These are phyloP conservation scores for Gopherus flavomarginatus DNA, from an alignment of 2,113 vertebrate species.

Conservation along the genomic window DNA sequence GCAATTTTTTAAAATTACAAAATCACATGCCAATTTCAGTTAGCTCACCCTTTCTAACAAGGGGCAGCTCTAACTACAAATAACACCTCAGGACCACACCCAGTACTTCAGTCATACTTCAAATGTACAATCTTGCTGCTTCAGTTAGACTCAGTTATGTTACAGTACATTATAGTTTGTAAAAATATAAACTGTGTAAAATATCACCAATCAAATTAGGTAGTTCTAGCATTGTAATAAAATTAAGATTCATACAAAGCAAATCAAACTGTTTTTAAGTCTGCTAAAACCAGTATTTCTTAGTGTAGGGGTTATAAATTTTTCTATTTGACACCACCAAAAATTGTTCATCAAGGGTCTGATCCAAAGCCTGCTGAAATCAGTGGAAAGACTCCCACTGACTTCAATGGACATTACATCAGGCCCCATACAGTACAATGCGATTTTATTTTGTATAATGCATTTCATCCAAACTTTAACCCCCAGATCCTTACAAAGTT, in stretches of 20 bases:
- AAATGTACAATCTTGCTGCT: background rate
- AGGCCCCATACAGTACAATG: background rate
- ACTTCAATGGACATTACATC: background rate
- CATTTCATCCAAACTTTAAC: background rate
- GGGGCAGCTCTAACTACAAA: background rate
- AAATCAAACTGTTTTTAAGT: background rate
- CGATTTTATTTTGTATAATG: background rate
- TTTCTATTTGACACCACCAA: background rate
- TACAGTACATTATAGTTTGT: fast-evolving
- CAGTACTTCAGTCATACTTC: background rate
- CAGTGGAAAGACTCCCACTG: fast-evolving
- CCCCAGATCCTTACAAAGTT: background rate
- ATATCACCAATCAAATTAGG: background rate
- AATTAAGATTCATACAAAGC: background rate
- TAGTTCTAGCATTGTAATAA: background rate
- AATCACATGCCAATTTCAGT: background rate
- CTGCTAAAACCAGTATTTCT: background rate
- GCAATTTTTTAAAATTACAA: background rate
- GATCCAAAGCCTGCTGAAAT: background rate
- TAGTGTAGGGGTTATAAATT: background rate
- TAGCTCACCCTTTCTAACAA: background rate
- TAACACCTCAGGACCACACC: background rate
- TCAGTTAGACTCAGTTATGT: background rate
- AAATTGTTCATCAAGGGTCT: background rate
- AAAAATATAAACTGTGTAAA: background rate